Conservation (phyloP, 2,113 vertebrate species). For the Charadrius vociferus region DNA sequence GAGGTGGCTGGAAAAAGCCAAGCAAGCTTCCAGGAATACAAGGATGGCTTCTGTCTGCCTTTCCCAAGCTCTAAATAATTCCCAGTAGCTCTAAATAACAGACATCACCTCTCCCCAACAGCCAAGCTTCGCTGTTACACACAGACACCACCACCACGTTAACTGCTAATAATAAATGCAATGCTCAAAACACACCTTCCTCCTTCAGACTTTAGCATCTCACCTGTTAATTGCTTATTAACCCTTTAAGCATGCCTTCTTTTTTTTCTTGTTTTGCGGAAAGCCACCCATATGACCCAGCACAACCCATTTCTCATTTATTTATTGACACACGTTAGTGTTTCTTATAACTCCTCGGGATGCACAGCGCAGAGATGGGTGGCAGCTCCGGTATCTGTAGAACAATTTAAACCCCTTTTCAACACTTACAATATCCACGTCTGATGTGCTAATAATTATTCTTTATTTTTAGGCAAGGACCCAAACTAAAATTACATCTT, state of each 20-base stretch:
- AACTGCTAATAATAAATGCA: not conserved
- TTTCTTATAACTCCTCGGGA: not conserved
- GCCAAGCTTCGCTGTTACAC: rapidly evolving
- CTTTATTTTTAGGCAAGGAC: slow-evolving; percentile 70
- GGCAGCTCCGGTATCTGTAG: not conserved
- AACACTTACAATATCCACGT: slow-evolving; percentile 43
- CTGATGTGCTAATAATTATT: slow-evolving; percentile 69
- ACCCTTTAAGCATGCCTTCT: not conserved
- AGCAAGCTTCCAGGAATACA: not conserved
- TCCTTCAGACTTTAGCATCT: not conserved
- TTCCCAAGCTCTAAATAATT: not conserved
- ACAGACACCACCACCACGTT: not conserved
- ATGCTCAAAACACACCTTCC: not conserved
- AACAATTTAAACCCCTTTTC: slow-evolving; percentile 5
- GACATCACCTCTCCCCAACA: not conserved
- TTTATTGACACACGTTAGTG: not conserved
- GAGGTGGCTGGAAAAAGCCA: not conserved
- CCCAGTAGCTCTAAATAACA: not conserved
- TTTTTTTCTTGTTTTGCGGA: not conserved
- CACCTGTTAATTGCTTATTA: not conserved
- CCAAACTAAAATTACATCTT: slow-evolving; percentile 72
- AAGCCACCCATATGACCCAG: rapidly evolving
- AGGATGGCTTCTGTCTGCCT: not conserved
- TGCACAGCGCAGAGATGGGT: rapidly evolving
- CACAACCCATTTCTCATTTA: not conserved